These are phyloP conservation scores for Penaeus monodon DNA, from an alignment of 2,888 invertebrate genomes.

Conservation along the genomic window DNA sequence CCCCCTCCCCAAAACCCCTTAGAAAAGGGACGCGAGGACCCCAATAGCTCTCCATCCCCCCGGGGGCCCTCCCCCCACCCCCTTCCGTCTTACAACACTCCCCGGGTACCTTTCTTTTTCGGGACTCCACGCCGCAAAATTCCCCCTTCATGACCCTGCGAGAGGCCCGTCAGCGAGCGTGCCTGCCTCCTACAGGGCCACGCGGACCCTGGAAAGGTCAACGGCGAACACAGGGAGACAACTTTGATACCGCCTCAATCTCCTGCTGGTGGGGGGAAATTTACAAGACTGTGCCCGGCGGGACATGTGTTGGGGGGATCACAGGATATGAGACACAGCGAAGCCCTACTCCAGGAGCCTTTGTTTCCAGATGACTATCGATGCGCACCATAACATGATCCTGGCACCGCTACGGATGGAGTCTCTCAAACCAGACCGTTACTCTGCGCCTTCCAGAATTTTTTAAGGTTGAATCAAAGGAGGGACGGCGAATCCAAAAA, in stretches of 20 bases:
- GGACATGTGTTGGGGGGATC: constrained; percentile 47
- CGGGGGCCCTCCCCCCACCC: constrained; percentile 15
- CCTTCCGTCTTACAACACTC: constrained; percentile 56
- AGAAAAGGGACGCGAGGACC: no score
- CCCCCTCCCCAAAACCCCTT: no score
- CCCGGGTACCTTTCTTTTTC: constrained; percentile 45
- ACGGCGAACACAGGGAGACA: no score
- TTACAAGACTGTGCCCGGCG: constrained; percentile 20
- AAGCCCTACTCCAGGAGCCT: constrained; percentile 59
- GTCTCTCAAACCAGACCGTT: background rate
- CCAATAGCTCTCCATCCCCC: constrained; percentile 6
- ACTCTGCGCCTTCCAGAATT: background rate
- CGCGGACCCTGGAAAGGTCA: no score
- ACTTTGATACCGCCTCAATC: no score
- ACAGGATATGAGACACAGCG: constrained; percentile 63
- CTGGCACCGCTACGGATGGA: constrained; percentile 33
- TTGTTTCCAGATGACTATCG: constrained; percentile 62
- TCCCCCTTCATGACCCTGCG: constrained; percentile 43
- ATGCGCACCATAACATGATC: constrained; percentile 55
- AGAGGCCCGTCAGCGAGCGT: background rate
- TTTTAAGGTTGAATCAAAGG: background rate
- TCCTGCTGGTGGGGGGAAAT: constrained; percentile 18
- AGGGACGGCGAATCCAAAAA: background rate
- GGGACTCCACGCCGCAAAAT: constrained; percentile 38
- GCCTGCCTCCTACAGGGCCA: background rate